These are phyloP conservation scores for Acipenser transmontanus DNA, from an alignment of 2,797 vertebrate species.

Conservation along the genomic window DNA sequence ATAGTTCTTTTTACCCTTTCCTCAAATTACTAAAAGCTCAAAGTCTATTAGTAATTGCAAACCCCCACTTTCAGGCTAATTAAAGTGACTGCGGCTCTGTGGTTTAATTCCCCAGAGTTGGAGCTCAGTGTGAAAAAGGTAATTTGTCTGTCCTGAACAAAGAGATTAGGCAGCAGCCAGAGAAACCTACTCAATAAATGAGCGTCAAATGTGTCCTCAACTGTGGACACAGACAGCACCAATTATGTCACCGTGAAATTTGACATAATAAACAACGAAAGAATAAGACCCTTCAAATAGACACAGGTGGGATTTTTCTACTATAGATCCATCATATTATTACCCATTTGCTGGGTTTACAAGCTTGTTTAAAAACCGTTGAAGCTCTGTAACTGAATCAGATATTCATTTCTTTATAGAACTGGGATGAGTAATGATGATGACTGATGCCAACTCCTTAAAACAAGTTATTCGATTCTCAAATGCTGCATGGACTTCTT, in stretches of 20 bases:
- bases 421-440: too few relatives aligned
- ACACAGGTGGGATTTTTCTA: conserved; percentile 28
- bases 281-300: conserved; percentile 9
- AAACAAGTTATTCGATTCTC: too few relatives aligned
- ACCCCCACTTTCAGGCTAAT: conserved; percentile 91
- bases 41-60: conserved; percentile 91
- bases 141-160: conserved; percentile 99
- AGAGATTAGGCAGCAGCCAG: conserved; percentile 87
- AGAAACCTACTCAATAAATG: conserved; percentile 91
- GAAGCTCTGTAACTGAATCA: too few relatives aligned
- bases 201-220: conserved; percentile 80
- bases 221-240: conserved; percentile 71
- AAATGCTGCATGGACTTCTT: too few relatives aligned
- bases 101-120: conserved; percentile 89
- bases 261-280: conserved; percentile 51
- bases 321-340: background rate
- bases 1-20: conserved; percentile 60
- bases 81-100: conserved; percentile 91
- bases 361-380: too few relatives aligned
- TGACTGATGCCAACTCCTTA: too few relatives aligned
- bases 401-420: too few relatives aligned
- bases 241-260: conserved; percentile 73
- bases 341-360: too few relatives aligned
- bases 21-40: conserved; percentile 84
- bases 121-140: conserved; percentile 89